Conservation (phyloP, 2,797 vertebrate species). For the Sphenodon punctatus region DNA sequence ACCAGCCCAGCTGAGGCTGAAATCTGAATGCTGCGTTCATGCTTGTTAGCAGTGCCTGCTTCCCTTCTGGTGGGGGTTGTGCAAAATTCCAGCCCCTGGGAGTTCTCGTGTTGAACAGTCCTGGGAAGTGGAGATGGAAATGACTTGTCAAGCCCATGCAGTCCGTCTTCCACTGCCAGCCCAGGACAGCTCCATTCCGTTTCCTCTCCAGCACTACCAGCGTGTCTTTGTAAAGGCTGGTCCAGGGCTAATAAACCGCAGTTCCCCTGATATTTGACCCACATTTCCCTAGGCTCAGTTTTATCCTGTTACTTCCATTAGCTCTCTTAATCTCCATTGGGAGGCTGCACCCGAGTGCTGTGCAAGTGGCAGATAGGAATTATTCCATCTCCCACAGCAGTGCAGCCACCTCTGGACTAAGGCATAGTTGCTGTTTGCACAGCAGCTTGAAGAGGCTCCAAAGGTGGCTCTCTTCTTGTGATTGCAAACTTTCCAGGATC, state of each 20-base stretch:
- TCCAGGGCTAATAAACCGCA: background rate
- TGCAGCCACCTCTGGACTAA: fast-evolving
- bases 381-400: fast-evolving
- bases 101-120: background rate
- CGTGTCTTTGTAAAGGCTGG: background rate
- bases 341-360: background rate
- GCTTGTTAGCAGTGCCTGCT: background rate
- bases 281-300: background rate
- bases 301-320: too few species aligned
- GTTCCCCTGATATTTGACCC: background rate
- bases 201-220: background rate
- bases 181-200: fast-evolving
- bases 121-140: background rate
- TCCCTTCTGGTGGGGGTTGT: background rate
- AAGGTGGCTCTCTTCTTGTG: too few species aligned
- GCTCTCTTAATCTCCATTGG: background rate
- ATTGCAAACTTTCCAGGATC: too few species aligned
- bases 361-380: background rate
- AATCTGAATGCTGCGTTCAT: fast-evolving
- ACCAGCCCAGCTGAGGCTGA: background rate
- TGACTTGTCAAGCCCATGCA: background rate
- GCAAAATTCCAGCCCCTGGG: background rate
- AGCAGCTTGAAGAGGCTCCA: background rate
- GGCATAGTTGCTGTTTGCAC: background rate
- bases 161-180: background rate